phyloP scores from a whole-genome alignment of 1,140 invertebrate species.

The Drosophila mojavensis region DNA sequence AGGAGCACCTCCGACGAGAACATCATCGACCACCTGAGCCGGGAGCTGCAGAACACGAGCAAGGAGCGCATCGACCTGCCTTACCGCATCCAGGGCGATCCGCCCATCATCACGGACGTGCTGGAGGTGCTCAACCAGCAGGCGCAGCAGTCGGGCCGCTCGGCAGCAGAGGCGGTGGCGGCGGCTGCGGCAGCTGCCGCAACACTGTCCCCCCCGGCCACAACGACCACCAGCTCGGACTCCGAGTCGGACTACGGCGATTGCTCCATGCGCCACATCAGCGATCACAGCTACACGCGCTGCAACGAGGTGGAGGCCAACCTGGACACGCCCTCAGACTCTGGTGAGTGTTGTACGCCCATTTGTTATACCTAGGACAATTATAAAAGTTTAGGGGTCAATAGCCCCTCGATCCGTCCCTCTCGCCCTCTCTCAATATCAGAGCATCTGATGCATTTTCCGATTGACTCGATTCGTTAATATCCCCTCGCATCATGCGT shows the following conservation, averaged over 20 bases:
- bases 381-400: background rate
- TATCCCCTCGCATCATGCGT: background rate
- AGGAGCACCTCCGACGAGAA: constrained; percentile 37
- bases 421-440: no score
- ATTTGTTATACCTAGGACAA: background rate
- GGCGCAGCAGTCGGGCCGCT: background rate
- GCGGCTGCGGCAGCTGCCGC: constrained; percentile 12
- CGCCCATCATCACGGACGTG: constrained; percentile 51
- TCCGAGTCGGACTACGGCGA: constrained; percentile 75
- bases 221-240: constrained; percentile 51
- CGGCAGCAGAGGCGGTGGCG: constrained; percentile 1
- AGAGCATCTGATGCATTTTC: background rate
- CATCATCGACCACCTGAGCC: constrained; percentile 62
- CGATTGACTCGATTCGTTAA: no score
- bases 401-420: no score
- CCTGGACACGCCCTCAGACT: constrained; percentile 93
- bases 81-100: background rate
- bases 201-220: constrained; percentile 42
- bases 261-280: constrained; percentile 72
- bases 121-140: constrained; percentile 62
- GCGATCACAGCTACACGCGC: constrained; percentile 90
- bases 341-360: constrained; percentile 87
- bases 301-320: constrained; percentile 85
- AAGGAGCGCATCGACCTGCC: constrained; percentile 47
- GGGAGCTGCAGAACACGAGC: constrained; percentile 72